Conservation (phyloP, 2,113 vertebrate species). For the Eubucco bourcierii region DNA sequence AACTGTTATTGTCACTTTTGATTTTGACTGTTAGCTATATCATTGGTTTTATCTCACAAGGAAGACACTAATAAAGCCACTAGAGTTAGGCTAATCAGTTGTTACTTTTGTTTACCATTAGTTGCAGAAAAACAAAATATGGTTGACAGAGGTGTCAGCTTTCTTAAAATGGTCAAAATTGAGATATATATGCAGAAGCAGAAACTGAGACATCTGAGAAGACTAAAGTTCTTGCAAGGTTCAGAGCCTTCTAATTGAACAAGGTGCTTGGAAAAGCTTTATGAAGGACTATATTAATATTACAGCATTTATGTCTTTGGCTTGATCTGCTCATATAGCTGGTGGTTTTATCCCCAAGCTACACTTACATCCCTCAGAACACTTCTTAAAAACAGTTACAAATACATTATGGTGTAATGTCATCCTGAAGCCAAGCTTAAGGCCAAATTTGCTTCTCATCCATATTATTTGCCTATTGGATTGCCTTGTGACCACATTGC, state of each 20-base stretch:
- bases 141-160: not conserved
- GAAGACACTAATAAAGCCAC: not conserved
- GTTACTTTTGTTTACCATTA: conserved; percentile 9
- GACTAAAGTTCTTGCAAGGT: not conserved
- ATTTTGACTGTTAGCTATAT: not conserved
- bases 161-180: not conserved
- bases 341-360: not conserved
- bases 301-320: not conserved
- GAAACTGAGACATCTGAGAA: not conserved
- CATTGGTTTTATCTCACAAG: not conserved
- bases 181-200: not conserved
- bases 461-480: not conserved
- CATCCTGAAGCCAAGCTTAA: not conserved
- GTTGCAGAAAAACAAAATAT: not conserved
- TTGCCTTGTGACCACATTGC: not conserved
- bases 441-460: not conserved
- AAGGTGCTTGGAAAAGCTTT: not conserved
- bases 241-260: not conserved
- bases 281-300: not conserved
- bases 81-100: not conserved
- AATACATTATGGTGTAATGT: not conserved
- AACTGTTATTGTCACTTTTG: conserved; percentile 34
- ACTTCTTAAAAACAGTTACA: not conserved
- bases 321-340: not conserved
- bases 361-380: not conserved